Evolutionary conservation across 2,797 vertebrate genomes (phyloP).

Genomic region (Poecilia picta): DNA sequence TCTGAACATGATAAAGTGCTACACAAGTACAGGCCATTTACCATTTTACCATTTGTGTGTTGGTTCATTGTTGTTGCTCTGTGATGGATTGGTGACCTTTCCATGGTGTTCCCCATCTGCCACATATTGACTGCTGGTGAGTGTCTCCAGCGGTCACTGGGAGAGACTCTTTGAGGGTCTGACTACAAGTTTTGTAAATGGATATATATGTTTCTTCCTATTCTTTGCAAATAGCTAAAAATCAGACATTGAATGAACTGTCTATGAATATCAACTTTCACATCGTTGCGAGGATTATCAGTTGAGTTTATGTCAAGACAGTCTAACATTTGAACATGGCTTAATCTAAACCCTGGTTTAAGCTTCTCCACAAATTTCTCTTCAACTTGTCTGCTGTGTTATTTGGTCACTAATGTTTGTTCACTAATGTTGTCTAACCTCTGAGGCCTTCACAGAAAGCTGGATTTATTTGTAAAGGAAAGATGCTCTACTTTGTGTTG

Average conservation of each 20-base stretch:
- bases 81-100: background rate
- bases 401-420: background rate
- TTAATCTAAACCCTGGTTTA: background rate
- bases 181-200: background rate
- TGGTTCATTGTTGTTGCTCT: background rate
- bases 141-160: background rate
- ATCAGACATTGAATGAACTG: background rate
- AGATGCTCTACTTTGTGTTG: background rate
- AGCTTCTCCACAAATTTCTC: background rate
- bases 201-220: background rate
- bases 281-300: background rate
- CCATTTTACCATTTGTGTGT: background rate
- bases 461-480: background rate
- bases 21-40: no score
- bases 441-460: background rate
- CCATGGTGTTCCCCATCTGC: background rate
- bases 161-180: background rate
- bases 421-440: background rate
- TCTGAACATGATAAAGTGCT: no score
- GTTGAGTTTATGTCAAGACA: background rate
- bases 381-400: background rate
- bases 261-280: background rate
- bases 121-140: background rate
- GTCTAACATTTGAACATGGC: background rate
- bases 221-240: background rate